These are phyloP conservation scores for Sprattus sprattus DNA, from an alignment of 2,113 vertebrate species.

Conservation along the genomic window DNA sequence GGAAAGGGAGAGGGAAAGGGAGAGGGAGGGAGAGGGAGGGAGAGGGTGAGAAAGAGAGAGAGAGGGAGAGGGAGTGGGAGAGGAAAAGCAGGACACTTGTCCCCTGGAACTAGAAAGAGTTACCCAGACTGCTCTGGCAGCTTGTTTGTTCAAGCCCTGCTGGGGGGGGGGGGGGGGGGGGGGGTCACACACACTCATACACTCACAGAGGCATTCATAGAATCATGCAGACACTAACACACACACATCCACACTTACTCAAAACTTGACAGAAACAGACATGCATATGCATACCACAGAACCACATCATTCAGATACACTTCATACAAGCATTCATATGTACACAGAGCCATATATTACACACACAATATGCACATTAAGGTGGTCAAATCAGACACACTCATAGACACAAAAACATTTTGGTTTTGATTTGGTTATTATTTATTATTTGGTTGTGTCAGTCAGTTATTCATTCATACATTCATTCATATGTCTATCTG, in stretches of 20 bases:
- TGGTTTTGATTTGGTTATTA: too few relatives aligned
- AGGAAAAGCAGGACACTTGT: too few relatives aligned
- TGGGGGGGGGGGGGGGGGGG: constrained; percentile 11
- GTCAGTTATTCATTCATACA: background rate
- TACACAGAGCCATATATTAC: background rate
- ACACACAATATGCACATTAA: background rate
- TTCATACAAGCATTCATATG: too few relatives aligned
- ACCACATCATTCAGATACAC: too few relatives aligned
- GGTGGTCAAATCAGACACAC: too few relatives aligned
- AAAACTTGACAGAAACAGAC: background rate
- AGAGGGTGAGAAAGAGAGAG: background rate
- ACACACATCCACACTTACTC: background rate
- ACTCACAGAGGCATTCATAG: constrained; percentile 20
- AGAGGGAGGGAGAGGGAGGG: background rate
- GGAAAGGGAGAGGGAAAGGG: background rate
- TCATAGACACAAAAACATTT: too few relatives aligned
- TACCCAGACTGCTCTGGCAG: constrained; percentile 8
- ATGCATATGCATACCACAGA: too few relatives aligned
- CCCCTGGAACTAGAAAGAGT: constrained; percentile 4
- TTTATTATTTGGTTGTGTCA: too few relatives aligned
- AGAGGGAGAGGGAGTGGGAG: background rate
- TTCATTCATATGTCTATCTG: constrained; percentile 9
- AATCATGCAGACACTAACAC: background rate
- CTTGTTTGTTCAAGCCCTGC: too few relatives aligned
- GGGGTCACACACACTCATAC: constrained; percentile 25